A percentile compares a stretch with the other conserved stretches of the same genome.
Evolutionary conservation across 2,888 invertebrate species (phyloP).

Genomic region (Callyntrura guangdongensis): DNA sequence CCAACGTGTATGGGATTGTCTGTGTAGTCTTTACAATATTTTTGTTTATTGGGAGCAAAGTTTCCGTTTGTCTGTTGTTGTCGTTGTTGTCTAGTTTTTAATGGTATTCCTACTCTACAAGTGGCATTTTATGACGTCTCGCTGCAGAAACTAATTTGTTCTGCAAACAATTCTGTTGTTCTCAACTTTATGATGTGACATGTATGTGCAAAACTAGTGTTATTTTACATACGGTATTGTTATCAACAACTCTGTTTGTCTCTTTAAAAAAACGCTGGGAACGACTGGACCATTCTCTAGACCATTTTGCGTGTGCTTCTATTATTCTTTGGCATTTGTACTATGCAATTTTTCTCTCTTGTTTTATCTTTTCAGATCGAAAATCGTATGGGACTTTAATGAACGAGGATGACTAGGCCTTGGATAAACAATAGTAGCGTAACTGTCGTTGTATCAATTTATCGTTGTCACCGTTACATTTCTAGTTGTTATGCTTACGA

Average conservation of each 20-base stretch:
- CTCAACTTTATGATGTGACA: no score
- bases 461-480: background rate
- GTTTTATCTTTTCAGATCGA: constrained; percentile 36
- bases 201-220: background rate
- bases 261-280: no score
- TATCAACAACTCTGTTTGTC: background rate
- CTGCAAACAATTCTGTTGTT: no score
- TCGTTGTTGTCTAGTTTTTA: no score
- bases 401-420: constrained; percentile 16
- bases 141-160: no score
- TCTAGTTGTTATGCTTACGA: background rate
- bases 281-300: background rate
- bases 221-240: background rate
- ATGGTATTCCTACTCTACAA: no score
- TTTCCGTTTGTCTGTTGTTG: no score
- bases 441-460: background rate
- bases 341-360: background rate
- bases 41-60: no score
- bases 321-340: background rate
- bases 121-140: no score
- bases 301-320: background rate
- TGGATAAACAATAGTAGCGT: background rate
- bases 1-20: no score
- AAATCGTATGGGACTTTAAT: constrained; percentile 53
- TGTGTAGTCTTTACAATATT: no score